Conservation (phyloP, 2,797 vertebrate genomes). For the Rhinoraja longicauda region DNA sequence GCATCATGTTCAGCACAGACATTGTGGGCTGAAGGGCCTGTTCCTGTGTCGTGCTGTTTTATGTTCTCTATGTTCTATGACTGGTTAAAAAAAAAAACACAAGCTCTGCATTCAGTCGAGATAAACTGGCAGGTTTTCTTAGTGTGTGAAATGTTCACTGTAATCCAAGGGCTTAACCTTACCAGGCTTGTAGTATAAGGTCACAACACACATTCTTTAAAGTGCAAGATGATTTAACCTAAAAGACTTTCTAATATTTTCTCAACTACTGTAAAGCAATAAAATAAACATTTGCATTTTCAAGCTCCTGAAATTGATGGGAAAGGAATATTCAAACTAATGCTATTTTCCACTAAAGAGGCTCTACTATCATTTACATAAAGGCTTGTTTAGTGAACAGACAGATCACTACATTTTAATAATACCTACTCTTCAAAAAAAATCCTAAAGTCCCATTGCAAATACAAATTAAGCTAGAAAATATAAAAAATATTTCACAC, state of each 20-base stretch:
- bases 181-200: conserved; percentile 58
- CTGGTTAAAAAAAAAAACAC: not conserved
- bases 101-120: conserved; percentile 38
- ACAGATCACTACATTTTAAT: not conserved
- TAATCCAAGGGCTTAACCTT: conserved; percentile 64
- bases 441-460: not conserved
- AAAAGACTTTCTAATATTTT: conserved; percentile 52
- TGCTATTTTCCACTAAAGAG: not conserved
- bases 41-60: too few species aligned
- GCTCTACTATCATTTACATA: not conserved
- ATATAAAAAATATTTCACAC: not conserved
- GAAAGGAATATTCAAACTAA: not conserved
- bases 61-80: too few species aligned
- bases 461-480: not conserved
- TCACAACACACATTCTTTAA: conserved; percentile 52
- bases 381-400: not conserved
- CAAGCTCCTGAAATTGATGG: conserved; percentile 36
- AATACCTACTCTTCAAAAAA: not conserved
- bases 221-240: conserved; percentile 48
- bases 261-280: conserved; percentile 50
- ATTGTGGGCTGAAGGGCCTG: too few species aligned
- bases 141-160: conserved; percentile 46
- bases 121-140: conserved; percentile 46
- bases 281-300: conserved; percentile 53
- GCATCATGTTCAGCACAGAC: too few species aligned